Evolutionary conservation across 2,888 invertebrate species (phyloP).

Genomic region (Melieria omissa): DNA sequence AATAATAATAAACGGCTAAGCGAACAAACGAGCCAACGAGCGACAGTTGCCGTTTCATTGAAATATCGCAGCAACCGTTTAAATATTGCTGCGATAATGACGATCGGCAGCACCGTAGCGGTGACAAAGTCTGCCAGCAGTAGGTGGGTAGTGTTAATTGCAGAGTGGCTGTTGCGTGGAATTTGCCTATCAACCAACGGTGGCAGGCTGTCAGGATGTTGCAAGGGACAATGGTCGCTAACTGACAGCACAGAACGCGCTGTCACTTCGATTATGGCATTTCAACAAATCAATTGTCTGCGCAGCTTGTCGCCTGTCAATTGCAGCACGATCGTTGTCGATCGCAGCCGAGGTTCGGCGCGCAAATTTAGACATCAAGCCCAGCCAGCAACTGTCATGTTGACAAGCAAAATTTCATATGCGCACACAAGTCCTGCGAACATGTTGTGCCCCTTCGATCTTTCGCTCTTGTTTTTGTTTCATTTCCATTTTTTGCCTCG

Average conservation of each 20-base stretch:
- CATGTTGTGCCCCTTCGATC: neutral
- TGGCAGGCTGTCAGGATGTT: neutral
- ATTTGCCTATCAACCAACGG: neutral
- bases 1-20: conserved; percentile 50
- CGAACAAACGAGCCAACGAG: neutral
- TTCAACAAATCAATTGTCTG: conserved; percentile 6
- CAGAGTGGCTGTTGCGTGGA: neutral
- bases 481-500: neutral
- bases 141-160: neutral
- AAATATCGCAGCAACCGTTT: neutral
- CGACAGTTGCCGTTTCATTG: neutral
- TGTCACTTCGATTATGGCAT: neutral
- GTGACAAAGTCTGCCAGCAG: neutral
- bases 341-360: neutral
- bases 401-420: no score
- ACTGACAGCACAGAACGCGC: neutral
- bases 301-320: neutral
- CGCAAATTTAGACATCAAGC: no score
- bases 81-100: neutral
- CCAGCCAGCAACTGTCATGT: no score
- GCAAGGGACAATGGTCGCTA: neutral
- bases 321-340: neutral
- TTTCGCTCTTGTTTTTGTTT: neutral
- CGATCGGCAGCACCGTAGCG: no score
- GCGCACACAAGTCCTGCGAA: neutral